Conservation (phyloP, 2,113 vertebrate species). For the Egretta garzetta region DNA sequence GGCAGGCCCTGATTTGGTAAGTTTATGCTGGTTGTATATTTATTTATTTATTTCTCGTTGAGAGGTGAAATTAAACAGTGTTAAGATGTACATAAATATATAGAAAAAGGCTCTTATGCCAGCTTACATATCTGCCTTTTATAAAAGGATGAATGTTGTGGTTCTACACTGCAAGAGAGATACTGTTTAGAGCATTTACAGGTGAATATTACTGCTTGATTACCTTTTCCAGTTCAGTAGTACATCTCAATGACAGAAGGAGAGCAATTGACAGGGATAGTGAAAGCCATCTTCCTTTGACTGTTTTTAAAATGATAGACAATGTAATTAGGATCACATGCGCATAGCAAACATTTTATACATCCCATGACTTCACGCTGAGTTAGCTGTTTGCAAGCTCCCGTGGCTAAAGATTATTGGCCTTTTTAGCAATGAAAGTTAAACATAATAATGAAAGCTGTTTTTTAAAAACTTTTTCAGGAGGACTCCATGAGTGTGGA, state of each 20-base stretch:
- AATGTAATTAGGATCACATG: not conserved
- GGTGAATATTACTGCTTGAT: not conserved
- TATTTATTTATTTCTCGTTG: not conserved
- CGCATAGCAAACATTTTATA: not conserved
- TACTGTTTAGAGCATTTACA: not conserved
- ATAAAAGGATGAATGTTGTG: not conserved
- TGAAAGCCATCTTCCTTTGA: not conserved
- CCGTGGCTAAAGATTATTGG: not conserved
- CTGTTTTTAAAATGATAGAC: not conserved
- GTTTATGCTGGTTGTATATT: not conserved
- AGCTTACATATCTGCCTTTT: not conserved
- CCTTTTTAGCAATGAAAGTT: not conserved
- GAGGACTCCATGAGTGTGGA: conserved; percentile 34
- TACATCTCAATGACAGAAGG: not conserved
- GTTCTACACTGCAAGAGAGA: not conserved
- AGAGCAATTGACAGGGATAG: not conserved
- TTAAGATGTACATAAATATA: not conserved
- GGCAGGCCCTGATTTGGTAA: conserved; percentile 50
- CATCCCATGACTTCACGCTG: not conserved
- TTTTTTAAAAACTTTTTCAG: conserved; percentile 23
- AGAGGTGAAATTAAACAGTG: not conserved
- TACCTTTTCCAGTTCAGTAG: not conserved
- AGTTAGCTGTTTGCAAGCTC: not conserved
- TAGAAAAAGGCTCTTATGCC: not conserved
- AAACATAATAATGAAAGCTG: not conserved